phyloP scores from a whole-genome alignment of 2,113 vertebrate genomes.

The Smithornis capensis region DNA sequence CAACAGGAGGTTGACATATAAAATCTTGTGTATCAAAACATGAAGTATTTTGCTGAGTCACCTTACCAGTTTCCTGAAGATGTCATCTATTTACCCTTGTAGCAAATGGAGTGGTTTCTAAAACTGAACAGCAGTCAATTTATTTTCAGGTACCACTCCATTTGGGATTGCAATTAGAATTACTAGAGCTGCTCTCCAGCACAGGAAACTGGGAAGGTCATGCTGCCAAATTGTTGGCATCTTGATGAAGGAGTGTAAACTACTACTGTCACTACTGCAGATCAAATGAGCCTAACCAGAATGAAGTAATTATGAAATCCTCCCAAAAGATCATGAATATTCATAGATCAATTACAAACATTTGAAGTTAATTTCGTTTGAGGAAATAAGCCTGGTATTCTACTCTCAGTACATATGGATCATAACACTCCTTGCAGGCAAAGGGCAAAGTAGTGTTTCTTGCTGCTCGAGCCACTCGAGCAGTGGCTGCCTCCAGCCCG shows the following conservation, averaged over 20 bases:
- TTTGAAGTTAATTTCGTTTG: not conserved
- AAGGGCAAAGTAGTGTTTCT: not conserved
- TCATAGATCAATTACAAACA: slow-evolving; percentile 13
- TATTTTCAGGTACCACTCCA: slow-evolving; percentile 38
- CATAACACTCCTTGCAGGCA: not conserved
- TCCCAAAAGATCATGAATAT: slow-evolving; percentile 31
- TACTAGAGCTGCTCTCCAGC: slow-evolving; percentile 23
- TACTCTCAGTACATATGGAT: not conserved
- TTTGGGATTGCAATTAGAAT: slow-evolving; percentile 46
- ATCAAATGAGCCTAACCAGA: slow-evolving; percentile 31
- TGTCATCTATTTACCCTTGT: not conserved
- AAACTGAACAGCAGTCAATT: slow-evolving; percentile 34
- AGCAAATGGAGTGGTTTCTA: not conserved
- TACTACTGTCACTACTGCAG: not conserved
- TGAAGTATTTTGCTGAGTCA: not conserved
- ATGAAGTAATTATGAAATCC: slow-evolving; percentile 17
- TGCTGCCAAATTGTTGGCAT: not conserved
- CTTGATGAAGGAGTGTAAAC: slow-evolving; percentile 16
- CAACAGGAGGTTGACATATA: not conserved
- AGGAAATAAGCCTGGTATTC: not conserved
- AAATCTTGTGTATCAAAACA: not conserved
- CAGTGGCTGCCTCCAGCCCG: fast-evolving
- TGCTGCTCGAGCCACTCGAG: fast-evolving
- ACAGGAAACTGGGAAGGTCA: slow-evolving; percentile 33
- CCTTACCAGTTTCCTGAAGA: not conserved